A percentile compares a stretch with the other conserved stretches of the same genome.
Evolutionary conservation across 2,113 vertebrate species (phyloP).

Genomic region (Rhinichthys klamathensis): DNA sequence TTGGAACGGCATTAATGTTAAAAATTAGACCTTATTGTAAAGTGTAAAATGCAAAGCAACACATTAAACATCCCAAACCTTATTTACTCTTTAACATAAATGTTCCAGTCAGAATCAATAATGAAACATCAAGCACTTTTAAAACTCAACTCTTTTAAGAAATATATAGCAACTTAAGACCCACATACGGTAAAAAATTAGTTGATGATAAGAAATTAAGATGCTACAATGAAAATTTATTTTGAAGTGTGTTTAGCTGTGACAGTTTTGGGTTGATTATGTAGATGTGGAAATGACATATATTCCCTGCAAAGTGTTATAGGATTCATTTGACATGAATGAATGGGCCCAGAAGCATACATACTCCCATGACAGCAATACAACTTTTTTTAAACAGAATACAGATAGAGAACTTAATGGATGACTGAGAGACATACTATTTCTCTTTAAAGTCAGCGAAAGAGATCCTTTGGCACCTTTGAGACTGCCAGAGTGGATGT

Average conservation of each 20-base stretch:
- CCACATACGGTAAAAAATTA: neutral
- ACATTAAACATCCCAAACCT: neutral
- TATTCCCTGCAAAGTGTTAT: conserved; percentile 4
- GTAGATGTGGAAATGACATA: conserved; percentile 20
- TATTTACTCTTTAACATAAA: neutral
- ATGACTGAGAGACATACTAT: conserved; percentile 30
- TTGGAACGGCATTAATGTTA: neutral
- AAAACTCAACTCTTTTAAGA: neutral
- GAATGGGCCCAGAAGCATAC: neutral
- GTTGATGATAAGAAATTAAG: neutral
- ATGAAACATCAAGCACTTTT: neutral
- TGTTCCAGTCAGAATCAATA: neutral
- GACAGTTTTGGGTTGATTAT: neutral
- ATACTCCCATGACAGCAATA: conserved; percentile 25
- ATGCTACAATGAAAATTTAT: neutral
- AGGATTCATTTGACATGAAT: conserved; percentile 32
- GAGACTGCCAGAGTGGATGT: conserved; percentile 35
- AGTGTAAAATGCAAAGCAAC: neutral
- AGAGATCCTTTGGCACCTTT: conserved; percentile 30
- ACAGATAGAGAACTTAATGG: conserved; percentile 12
- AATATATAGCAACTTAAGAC: neutral
- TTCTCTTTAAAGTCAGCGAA: conserved; percentile 30
- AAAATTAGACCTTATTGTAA: neutral
- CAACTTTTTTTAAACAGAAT: conserved; percentile 15
- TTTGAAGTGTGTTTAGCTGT: neutral